These are phyloP conservation scores for Mesorhabditis spiculigera DNA, from an alignment of 2,888 invertebrate genomes.

Conservation along the genomic window DNA sequence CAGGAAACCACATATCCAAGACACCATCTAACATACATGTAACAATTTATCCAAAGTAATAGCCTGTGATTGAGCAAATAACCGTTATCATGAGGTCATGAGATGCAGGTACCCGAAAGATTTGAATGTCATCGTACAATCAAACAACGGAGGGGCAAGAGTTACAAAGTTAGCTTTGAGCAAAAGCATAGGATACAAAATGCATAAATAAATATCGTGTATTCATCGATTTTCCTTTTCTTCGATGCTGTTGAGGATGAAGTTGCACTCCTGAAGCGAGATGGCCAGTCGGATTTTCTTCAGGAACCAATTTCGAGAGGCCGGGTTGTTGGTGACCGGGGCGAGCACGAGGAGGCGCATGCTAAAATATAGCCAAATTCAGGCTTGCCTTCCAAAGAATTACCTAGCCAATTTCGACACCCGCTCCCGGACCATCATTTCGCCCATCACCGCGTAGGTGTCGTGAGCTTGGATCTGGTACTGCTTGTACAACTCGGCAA, in stretches of 20 bases:
- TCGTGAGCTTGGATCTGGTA: constrained; percentile 10
- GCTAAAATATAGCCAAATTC: too few relatives aligned
- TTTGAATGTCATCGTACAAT: neutral
- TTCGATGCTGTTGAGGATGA: neutral
- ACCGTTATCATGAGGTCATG: too few relatives aligned
- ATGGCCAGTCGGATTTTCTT: neutral
- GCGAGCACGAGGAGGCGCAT: neutral
- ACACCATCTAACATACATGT: too few relatives aligned
- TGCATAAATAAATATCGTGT: neutral
- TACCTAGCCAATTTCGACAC: neutral
- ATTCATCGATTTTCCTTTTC: neutral
- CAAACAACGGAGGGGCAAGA: neutral
- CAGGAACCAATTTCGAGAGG: neutral
- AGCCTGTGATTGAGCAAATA: too few relatives aligned
- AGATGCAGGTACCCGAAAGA: too few relatives aligned
- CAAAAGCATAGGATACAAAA: neutral
- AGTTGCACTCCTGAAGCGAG: neutral
- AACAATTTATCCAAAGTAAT: too few relatives aligned
- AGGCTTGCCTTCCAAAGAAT: too few relatives aligned
- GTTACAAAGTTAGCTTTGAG: too few relatives aligned
- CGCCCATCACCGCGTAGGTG: neutral
- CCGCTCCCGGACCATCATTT: neutral
- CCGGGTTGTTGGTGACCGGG: neutral
- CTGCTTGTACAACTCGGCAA: constrained; percentile 21
- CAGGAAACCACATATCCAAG: too few relatives aligned